Evolutionary conservation across 2,113 vertebrate genomes (phyloP).

Genomic region (Charadrius vociferus): DNA sequence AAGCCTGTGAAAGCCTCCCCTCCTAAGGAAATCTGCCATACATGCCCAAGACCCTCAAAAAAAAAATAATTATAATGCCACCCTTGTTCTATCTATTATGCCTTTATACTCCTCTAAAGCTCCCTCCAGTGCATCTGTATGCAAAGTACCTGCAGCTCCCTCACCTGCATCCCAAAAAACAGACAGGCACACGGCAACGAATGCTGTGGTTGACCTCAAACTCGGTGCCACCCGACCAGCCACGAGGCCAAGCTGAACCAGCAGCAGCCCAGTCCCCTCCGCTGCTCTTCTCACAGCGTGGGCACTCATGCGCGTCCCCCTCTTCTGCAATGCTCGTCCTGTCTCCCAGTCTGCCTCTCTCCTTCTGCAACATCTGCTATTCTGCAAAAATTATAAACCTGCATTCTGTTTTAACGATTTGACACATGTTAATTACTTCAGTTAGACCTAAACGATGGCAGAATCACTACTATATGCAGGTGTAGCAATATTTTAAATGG

Average conservation of each 20-base stretch:
- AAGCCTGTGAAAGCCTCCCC: not conserved
- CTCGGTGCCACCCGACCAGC: fast-evolving
- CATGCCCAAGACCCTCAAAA: not conserved
- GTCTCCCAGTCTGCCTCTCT: not conserved
- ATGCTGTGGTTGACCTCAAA: not conserved
- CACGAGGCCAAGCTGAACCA: fast-evolving
- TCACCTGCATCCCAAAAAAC: not conserved
- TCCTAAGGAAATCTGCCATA: not conserved
- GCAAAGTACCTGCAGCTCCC: not conserved
- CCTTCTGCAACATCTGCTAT: not conserved
- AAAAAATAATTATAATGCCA: not conserved
- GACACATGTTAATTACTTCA: not conserved
- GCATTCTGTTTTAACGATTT: not conserved
- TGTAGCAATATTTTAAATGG: not conserved
- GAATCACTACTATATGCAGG: not conserved
- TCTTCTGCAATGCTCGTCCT: fast-evolving
- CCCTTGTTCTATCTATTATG: not conserved
- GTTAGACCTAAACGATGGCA: not conserved
- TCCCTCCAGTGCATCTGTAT: not conserved
- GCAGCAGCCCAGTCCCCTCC: not conserved
- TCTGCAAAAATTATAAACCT: not conserved
- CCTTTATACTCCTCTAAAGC: not conserved
- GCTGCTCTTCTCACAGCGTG: fast-evolving
- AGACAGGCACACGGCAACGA: not conserved
- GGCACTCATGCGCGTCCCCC: fast-evolving